A percentile compares a stretch with the other conserved stretches of the same genome.
Conservation (phyloP, 2,888 invertebrate species). For the Xestia sexstrigata region DNA sequence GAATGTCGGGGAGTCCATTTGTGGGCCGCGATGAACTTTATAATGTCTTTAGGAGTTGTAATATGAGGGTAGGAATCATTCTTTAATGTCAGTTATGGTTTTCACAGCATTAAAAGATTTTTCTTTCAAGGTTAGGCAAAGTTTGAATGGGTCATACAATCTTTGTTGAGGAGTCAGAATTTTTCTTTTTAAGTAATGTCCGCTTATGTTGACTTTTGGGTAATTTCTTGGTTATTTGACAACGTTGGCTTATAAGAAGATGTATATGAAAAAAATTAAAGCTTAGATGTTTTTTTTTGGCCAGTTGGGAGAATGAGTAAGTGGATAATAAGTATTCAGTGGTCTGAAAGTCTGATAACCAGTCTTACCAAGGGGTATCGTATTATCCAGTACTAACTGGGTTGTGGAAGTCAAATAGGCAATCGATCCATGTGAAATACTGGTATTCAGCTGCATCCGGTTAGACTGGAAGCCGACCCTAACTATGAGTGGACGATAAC, state of each 20-base stretch:
- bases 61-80: constrained; percentile 52
- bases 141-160: constrained; percentile 30
- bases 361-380: too few species aligned
- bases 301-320: background rate
- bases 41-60: constrained; percentile 55
- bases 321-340: too few species aligned
- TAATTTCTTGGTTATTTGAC: background rate
- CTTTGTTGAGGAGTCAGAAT: constrained; percentile 27
- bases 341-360: too few species aligned
- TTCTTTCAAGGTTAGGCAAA: constrained; percentile 28
- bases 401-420: too few species aligned
- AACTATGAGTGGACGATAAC: too few species aligned
- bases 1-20: constrained; percentile 53
- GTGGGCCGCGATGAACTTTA: constrained; percentile 45
- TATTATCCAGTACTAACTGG: too few species aligned
- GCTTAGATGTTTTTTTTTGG: background rate
- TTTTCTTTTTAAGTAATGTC: background rate
- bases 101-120: constrained; percentile 10
- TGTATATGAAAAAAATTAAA: background rate
- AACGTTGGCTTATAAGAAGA: background rate
- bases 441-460: too few species aligned
- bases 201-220: background rate
- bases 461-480: too few species aligned
- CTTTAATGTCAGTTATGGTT: constrained; percentile 46
- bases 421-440: too few species aligned